Base-by-base conservation (phyloP, 2,797 vertebrate genomes). In the Gymnopithys bicolor region DNA sequence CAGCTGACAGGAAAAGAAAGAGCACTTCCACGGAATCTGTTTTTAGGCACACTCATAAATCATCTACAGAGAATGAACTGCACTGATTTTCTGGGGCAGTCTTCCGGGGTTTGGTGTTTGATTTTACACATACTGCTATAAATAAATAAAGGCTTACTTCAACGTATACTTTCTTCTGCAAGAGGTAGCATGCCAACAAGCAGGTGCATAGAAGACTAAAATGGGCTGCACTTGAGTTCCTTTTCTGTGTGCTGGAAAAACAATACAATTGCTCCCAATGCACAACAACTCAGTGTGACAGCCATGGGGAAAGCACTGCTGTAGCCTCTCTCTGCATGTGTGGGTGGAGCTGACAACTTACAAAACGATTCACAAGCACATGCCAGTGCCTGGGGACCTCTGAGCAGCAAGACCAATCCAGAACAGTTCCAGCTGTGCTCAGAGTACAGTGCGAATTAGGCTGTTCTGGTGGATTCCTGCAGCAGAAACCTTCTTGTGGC, bases 251-350 rank as follows among this genome's bases (percentile, higher is more conserved):
- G 25, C 64, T 84, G 52, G 56, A 55, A 56, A 74, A 85, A 33
- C n/a, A 37, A 27, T 0, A 1, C 0, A 0, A 24, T 32, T 49
- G 67, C 15, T 51, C 46, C 55, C 27, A 13, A 14, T 33, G 79
- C 14, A 33, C 22, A 14, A 10, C 37, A 35, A 14, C 35, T 37
- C 55, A 18, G 53, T 11, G 56, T 30, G 51, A 87, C 59, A 78
- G 24, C 41, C n/a, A 23, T 5, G 28, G 60, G 51, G 46, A 82
- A 68, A 74, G 85, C 67, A 18, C 0, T 3, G 19, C 25, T 41
- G 24, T 23, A 70, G 67, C 13, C 45, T 33, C 51, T 22, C 75
- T 68, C 56, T 69, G 67, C 10, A 13, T 4, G n/a, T 1, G 1
- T 24, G 56, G 17, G 48, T 48, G 67, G 43, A 79, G 24, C 45